Base-by-base conservation (phyloP, 1,140 invertebrate genomes). In the Magallana ariakensis region DNA sequence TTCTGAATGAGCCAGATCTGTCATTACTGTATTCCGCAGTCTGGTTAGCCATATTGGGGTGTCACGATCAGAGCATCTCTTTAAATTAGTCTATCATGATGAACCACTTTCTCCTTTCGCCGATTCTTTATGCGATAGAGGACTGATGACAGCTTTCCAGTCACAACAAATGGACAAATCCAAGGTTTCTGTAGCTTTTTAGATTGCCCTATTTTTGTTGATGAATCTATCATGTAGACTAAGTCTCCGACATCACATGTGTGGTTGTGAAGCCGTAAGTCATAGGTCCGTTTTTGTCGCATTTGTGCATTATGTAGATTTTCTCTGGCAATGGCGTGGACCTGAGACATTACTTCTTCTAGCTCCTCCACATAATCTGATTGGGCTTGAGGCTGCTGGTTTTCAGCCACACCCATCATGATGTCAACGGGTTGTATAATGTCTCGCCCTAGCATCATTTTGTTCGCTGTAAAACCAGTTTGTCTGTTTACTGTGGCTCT, bases 361-460 rank as follows among this genome's bases (percentile, higher is more conserved):
- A n/a, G n/a, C n/a, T n/a, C n/a, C n/a, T n/a, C n/a, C n/a, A n/a
- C n/a, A n/a, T n/a, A n/a, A n/a, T n/a, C n/a, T n/a, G n/a, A n/a
- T n/a, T n/a, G 53, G 8, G 5, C 11, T 22, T n/a, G 4, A 46
- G 70, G 56, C 15, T 80, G 22, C 26, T 75, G 19, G 11, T 54
- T 54, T 56, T 58, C 55, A 22, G 13, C 11, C 7, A 57, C 15
- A 15, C 75, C 75, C 56, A 46, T 57, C 70, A 60, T 80, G n/a
- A 33, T 54, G 19, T 85, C 70, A 4, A 80, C 33, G 6, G 84
- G 84, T 57, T 85, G 84, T 13, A 4, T 9, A 57, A 83, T 57
- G 1, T 83, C 89, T 80, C 87, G 58, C 1, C 87, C 89, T 16
- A 90, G 75, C 89, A 88, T 88, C 46, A 90, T 58, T 16, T 15